Conservation (phyloP, 2,888 invertebrate genomes). For the Asteroscopus sphinx region DNA sequence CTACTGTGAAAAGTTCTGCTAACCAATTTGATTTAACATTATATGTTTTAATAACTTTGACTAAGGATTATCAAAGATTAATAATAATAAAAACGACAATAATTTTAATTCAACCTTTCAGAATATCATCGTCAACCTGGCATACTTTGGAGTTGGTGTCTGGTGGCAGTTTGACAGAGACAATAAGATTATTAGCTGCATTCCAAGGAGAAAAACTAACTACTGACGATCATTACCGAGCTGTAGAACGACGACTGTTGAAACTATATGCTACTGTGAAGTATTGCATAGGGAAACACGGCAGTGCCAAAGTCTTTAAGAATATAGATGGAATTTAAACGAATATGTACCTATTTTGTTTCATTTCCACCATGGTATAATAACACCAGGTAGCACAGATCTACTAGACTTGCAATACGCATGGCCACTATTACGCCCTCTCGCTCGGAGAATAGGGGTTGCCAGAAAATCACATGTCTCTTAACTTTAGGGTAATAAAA, state of each 20-base stretch:
- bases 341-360: conserved; percentile 8
- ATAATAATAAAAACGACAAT: background rate
- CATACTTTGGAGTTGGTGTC: conserved; percentile 92
- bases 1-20: too few species aligned
- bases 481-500: too few species aligned
- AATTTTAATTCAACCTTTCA: conserved; percentile 67
- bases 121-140: conserved; percentile 93
- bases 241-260: conserved; percentile 93
- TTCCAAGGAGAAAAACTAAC: conserved; percentile 91
- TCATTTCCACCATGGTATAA: background rate
- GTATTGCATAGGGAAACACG: conserved; percentile 92
- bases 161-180: conserved; percentile 92
- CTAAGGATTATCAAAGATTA: too few species aligned
- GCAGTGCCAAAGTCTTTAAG: conserved; percentile 84
- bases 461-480: too few species aligned
- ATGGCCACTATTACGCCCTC: too few species aligned
- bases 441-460: too few species aligned
- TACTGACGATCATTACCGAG: conserved; percentile 92
- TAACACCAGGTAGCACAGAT: too few species aligned
- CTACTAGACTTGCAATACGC: too few species aligned
- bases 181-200: conserved; percentile 85
- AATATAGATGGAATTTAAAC: conserved; percentile 50
- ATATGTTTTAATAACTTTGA: too few species aligned
- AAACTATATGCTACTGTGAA: conserved; percentile 94
- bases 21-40: too few species aligned